Evolutionary conservation across 2,113 vertebrate genomes (phyloP).

Genomic region (Epinephelus fuscoguttatus): DNA sequence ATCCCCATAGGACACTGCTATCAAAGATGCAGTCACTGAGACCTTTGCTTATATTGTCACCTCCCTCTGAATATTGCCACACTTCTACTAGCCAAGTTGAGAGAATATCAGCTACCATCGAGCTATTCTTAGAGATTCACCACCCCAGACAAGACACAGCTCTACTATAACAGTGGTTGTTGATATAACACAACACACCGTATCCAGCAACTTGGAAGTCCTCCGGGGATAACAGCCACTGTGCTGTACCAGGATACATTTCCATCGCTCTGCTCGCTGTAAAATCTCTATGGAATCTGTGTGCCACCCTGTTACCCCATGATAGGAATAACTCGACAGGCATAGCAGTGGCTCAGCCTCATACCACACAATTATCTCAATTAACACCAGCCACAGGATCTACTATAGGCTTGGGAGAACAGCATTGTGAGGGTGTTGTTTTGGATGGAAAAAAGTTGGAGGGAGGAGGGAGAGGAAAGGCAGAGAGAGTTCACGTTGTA

Average conservation of each 20-base stretch:
- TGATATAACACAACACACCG: constrained; percentile 62
- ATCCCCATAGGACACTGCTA: neutral
- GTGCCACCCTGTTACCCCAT: constrained; percentile 60
- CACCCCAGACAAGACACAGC: constrained; percentile 36
- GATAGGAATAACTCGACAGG: constrained; percentile 59
- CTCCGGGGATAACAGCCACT: constrained; percentile 23
- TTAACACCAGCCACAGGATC: constrained; percentile 53
- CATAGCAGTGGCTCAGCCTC: constrained; percentile 49
- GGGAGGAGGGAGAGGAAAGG: neutral
- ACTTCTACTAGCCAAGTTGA: constrained; percentile 21
- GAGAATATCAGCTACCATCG: constrained; percentile 14
- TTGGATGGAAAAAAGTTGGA: constrained; percentile 42
- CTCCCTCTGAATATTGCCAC: constrained; percentile 27
- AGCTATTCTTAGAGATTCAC: constrained; percentile 64
- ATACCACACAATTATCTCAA: constrained; percentile 71
- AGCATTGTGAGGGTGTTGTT: constrained; percentile 17
- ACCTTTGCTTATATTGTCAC: constrained; percentile 36
- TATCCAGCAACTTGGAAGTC: constrained; percentile 62
- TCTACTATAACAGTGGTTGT: constrained; percentile 57
- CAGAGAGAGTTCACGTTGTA: constrained; percentile 12
- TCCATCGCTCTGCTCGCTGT: constrained; percentile 45
- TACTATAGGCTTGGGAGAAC: constrained; percentile 12
- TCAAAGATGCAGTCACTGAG: constrained; percentile 11
- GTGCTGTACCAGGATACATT: constrained; percentile 34
- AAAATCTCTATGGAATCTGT: constrained; percentile 56